A percentile compares a stretch with the other conserved stretches of the same genome.
Conservation (phyloP, 2,113 vertebrate genomes). For the Mandrillus leucophaeus region DNA sequence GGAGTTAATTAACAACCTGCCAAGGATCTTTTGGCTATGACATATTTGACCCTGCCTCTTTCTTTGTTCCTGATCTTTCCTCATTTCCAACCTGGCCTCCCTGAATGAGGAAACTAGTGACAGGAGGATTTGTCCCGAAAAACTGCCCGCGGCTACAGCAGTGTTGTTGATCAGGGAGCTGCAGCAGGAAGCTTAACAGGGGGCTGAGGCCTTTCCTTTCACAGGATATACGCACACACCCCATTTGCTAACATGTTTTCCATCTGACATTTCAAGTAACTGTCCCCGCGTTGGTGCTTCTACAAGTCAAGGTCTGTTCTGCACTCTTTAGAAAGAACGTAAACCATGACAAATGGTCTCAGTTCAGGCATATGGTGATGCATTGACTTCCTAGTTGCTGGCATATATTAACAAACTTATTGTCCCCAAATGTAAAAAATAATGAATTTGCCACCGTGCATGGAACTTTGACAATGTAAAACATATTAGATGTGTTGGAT, state of each 20-base stretch:
- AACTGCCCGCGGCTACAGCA: not conserved
- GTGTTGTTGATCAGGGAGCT: not conserved
- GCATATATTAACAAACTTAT: slow-evolving; percentile 34
- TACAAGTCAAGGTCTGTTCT: slow-evolving; percentile 47
- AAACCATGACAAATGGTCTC: slow-evolving; percentile 63
- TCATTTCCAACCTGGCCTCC: not conserved
- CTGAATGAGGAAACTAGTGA: not conserved
- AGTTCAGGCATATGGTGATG: slow-evolving; percentile 9
- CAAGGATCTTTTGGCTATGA: not conserved
- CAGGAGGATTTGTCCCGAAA: not conserved
- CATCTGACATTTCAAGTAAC: slow-evolving; percentile 65
- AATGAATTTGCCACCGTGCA: not conserved
- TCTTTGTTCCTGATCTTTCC: not conserved
- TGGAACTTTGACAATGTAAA: not conserved
- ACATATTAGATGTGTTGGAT: not conserved
- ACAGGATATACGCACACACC: accelerated
- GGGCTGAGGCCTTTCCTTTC: not conserved
- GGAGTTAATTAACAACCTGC: not conserved
- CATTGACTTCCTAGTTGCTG: slow-evolving; percentile 33
- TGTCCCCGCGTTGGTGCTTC: not conserved
- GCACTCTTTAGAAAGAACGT: slow-evolving; percentile 24
- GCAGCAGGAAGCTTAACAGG: not conserved
- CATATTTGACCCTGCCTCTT: not conserved
- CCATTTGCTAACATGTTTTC: slow-evolving; percentile 45
- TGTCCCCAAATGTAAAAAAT: slow-evolving; percentile 58